Percentiles rank a stretch among this genome's conserved stretches.
Evolutionary conservation across 2,797 vertebrate genomes (phyloP).

Genomic region (Simalia tracyae): DNA sequence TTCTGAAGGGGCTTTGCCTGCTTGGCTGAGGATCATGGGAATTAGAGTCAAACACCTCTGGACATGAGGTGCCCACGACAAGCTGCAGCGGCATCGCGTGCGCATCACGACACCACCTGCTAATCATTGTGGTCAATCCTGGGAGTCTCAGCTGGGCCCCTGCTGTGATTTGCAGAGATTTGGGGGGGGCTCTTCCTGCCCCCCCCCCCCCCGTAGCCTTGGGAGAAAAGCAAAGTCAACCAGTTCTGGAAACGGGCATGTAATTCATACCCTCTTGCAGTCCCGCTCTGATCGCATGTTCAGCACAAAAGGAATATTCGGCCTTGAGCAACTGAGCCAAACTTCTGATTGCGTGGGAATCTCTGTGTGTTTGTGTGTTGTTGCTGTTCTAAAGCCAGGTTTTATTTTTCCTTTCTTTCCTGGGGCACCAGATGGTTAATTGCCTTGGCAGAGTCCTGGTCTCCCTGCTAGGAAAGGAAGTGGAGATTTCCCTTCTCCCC

Average conservation of each 20-base stretch:
- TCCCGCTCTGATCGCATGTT: neutral
- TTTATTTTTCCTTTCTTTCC: neutral
- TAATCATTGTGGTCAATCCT: no score
- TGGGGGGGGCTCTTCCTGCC: neutral
- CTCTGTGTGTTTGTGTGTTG: neutral
- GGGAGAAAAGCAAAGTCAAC: neutral
- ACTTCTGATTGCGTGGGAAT: neutral
- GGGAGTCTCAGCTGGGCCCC: no score
- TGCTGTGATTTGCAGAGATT: neutral
- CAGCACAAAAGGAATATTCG: neutral
- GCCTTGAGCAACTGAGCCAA: neutral
- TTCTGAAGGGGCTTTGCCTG: no score
- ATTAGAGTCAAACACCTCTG: neutral
- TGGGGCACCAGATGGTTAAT: neutral
- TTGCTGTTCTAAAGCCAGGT: neutral
- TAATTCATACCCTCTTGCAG: rapidly evolving
- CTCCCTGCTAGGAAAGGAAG: neutral
- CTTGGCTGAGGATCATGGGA: neutral
- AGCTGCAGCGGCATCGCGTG: no score
- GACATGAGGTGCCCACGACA: neutral
- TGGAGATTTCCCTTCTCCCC: neutral
- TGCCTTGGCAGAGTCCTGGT: neutral
- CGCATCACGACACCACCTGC: no score
- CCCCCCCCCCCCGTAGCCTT: neutral
- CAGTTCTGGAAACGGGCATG: neutral